A percentile compares a stretch with the other conserved stretches of the same genome.
phyloP scores from a whole-genome alignment of 1,140 invertebrate genomes.

The Aphelinus certus region DNA sequence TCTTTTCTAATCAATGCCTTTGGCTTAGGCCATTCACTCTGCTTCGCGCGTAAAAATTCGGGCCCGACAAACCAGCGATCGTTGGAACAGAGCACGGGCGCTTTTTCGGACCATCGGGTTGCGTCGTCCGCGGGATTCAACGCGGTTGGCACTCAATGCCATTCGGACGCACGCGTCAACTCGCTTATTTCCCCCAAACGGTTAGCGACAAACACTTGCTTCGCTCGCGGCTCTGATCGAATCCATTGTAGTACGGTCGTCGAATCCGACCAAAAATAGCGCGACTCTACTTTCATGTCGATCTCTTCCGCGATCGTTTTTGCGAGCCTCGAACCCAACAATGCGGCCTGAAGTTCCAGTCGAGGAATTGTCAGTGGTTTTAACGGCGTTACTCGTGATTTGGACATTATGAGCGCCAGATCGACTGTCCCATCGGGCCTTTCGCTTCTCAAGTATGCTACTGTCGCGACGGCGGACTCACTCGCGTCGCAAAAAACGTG shows the following conservation, averaged over 20 bases:
- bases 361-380: slow-evolving; percentile 2
- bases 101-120: not conserved
- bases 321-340: not conserved
- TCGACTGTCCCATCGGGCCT: not conserved
- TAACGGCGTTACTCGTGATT: not conserved
- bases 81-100: too few species aligned
- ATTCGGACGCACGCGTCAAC: slow-evolving; percentile 46
- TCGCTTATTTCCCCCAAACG: slow-evolving; percentile 5
- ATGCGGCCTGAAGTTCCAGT: slow-evolving; percentile 5
- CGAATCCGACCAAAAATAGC: slow-evolving; percentile 35
- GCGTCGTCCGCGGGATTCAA: slow-evolving; percentile 61
- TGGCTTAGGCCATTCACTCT: not conserved
- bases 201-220: not conserved
- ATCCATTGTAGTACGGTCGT: slow-evolving; percentile 51
- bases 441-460: too few species aligned
- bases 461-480: too few species aligned
- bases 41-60: not conserved
- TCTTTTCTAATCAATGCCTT: too few species aligned
- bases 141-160: slow-evolving; percentile 57
- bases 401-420: not conserved
- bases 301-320: not conserved
- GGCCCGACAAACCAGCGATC: slow-evolving; percentile 1
- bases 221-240: slow-evolving; percentile 10
- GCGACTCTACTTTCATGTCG: not conserved
- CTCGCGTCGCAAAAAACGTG: too few species aligned